Evolutionary conservation across 1,140 invertebrate species (phyloP), one percentile per base, ranked within the genome.

Genomic region (Phocides pigmalion): DNA sequence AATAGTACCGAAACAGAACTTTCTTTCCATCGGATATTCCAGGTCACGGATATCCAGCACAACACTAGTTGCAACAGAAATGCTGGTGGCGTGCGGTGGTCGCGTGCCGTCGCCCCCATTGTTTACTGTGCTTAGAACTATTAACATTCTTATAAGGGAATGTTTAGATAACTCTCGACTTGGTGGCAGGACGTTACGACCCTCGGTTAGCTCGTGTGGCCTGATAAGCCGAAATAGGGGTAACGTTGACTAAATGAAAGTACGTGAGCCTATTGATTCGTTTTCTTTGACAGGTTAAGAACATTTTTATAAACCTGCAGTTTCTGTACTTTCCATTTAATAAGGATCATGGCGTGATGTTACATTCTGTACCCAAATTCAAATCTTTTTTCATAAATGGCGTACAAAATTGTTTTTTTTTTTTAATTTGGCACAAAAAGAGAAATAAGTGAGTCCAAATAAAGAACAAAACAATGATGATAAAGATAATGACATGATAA

Each of bases 111-210:
- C 19, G 41, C 42, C 56, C 42, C 42, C 42, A 44, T 22, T 42
- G 42, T 58, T 41, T 58, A 25, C 54, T 69, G 67, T 53, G 49
- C 61, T 72, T 62, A 68, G 63, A 79, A 75, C 79, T 79, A 81
- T 81, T 81, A 81, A 79, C 79, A 81, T 81, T 75, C 79, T 69
- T 79, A 59, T 74, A 68, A 70, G 76, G 80, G 79, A 82, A 82
- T 85, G 76, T 82, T 85, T 82, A 85, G 86, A 87, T 89, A 89
- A 79, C 76, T 80, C 74, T 78, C 47, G 63, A 58, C 68, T 74
- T 64, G 69, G 70, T 72, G 64, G 63, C 62, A 68, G 62, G 66
- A 69, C 41, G 67, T 70, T 75, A 61, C 63, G 68, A 51, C 66
- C 75, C 69, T 76, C 66, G 72, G 76, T 32, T 50, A 62, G 58